Conservation (phyloP, 2,888 invertebrate species). For the Leptothorax acervorum region DNA sequence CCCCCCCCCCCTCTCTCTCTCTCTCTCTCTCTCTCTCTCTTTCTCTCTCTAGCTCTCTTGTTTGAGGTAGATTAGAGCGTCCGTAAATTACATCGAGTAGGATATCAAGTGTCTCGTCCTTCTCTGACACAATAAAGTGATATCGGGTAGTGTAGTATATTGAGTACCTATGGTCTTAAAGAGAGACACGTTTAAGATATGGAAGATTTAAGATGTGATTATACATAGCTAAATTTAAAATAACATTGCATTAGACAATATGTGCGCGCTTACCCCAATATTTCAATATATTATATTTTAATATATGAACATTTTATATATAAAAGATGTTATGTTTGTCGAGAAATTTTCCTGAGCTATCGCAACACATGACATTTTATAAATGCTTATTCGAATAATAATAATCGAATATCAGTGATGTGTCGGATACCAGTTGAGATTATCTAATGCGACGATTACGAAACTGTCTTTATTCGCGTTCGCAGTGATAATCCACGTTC, state of each 20-base stretch:
- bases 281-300: slow-evolving; percentile 8
- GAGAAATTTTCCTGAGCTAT: slow-evolving; percentile 16
- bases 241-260: neutral
- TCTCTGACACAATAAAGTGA: neutral
- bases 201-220: neutral
- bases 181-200: neutral
- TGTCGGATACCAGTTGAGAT: slow-evolving; percentile 5
- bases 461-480: slow-evolving; percentile 36
- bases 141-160: neutral
- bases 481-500: slow-evolving; percentile 27
- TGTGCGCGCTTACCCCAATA: neutral
- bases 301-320: neutral
- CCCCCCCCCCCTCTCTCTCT: neutral
- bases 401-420: neutral
- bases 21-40: neutral
- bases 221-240: neutral
- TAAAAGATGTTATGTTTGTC: neutral
- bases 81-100: slow-evolving; percentile 6
- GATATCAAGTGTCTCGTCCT: neutral
- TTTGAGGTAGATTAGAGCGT: slow-evolving; percentile 17
- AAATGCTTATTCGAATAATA: neutral
- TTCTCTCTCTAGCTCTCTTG: neutral
- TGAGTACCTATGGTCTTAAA: neutral
- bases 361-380: neutral
- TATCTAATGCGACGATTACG: neutral